Evolutionary conservation across 2,888 invertebrate species (phyloP).

Genomic region (Aleiodes testaceus): DNA sequence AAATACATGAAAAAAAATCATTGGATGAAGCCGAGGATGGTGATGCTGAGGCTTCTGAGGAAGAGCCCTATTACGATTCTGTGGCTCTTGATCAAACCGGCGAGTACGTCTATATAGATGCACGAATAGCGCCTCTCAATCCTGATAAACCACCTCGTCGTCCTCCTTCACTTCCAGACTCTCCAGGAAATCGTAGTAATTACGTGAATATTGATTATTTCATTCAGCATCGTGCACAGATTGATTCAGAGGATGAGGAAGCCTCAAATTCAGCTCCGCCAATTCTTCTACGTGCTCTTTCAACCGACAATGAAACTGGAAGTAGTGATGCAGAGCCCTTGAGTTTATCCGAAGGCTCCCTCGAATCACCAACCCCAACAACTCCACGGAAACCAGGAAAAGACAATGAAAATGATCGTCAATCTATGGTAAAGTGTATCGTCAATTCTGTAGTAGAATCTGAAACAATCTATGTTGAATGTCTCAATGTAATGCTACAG

Average conservation of each 20-base stretch:
- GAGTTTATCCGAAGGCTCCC: slow-evolving; percentile 70
- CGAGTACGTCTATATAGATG: slow-evolving; percentile 85
- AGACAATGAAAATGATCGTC: slow-evolving; percentile 78
- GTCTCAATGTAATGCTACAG: slow-evolving; percentile 90
- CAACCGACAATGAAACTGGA: slow-evolving; percentile 71
- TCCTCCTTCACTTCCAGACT: slow-evolving; percentile 79
- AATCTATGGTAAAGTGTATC: slow-evolving; percentile 91
- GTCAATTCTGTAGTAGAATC: slow-evolving; percentile 93
- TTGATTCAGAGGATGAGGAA: slow-evolving; percentile 72
- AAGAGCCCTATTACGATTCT: slow-evolving; percentile 76
- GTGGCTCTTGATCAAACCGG: slow-evolving; percentile 76
- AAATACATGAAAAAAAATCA: slow-evolving; percentile 52
- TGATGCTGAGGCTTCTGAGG: slow-evolving; percentile 70
- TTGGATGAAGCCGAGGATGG: slow-evolving; percentile 66
- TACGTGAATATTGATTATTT: slow-evolving; percentile 96
- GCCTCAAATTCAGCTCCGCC: slow-evolving; percentile 69
- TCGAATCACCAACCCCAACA: slow-evolving; percentile 71
- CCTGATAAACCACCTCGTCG: slow-evolving; percentile 61
- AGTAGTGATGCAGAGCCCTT: slow-evolving; percentile 71
- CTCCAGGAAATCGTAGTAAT: slow-evolving; percentile 86
- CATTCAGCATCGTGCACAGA: slow-evolving; percentile 77
- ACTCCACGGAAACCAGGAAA: slow-evolving; percentile 70
- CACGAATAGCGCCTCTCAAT: slow-evolving; percentile 74
- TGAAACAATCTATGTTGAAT: slow-evolving; percentile 92
- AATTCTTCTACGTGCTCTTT: slow-evolving; percentile 68